Conservation (phyloP, 1,140 invertebrate genomes). For the Ctenoplectra terminalis region DNA sequence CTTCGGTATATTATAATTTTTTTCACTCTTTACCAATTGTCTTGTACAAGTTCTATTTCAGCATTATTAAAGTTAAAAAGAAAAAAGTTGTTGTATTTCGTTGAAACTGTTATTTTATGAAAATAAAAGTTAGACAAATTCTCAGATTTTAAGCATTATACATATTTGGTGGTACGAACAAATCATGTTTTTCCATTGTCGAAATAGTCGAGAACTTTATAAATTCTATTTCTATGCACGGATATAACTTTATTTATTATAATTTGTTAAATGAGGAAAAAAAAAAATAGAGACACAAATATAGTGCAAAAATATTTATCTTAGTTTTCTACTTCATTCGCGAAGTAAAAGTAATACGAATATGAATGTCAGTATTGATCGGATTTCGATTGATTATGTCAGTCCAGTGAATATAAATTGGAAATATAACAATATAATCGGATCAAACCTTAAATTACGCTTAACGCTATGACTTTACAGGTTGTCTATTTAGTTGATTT, state of each 20-base stretch:
- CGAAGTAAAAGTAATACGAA: neutral
- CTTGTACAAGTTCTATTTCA: slow-evolving; percentile 31
- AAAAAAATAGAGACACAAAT: neutral
- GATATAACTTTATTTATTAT: slow-evolving; percentile 12
- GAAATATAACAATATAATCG: slow-evolving; percentile 9
- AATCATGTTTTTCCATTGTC: slow-evolving; percentile 1
- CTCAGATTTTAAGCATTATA: neutral
- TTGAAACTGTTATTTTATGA: slow-evolving; percentile 10
- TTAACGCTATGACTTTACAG: slow-evolving; percentile 76
- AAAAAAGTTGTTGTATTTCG: slow-evolving; percentile 29
- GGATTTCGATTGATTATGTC: neutral
- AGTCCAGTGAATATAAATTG: slow-evolving; percentile 7
- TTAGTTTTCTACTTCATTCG: slow-evolving; percentile 6
- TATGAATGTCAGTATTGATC: slow-evolving; percentile 9
- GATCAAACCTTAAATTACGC: slow-evolving; percentile 14
- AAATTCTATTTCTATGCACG: neutral
- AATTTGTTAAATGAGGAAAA: slow-evolving; percentile 14
- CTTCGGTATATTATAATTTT: slow-evolving; percentile 32
- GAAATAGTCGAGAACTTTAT: neutral
- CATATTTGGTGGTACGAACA: neutral
- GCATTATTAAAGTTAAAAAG: neutral
- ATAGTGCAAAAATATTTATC: slow-evolving; percentile 44
- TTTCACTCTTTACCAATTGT: neutral
- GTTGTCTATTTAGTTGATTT: slow-evolving; percentile 87
- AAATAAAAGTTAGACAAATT: slow-evolving; percentile 13